A percentile compares a stretch with the other conserved stretches of the same genome.
These are phyloP conservation scores for Spea multiplicata DNA, from an alignment of 2,113 vertebrate species.

Conservation along the genomic window DNA sequence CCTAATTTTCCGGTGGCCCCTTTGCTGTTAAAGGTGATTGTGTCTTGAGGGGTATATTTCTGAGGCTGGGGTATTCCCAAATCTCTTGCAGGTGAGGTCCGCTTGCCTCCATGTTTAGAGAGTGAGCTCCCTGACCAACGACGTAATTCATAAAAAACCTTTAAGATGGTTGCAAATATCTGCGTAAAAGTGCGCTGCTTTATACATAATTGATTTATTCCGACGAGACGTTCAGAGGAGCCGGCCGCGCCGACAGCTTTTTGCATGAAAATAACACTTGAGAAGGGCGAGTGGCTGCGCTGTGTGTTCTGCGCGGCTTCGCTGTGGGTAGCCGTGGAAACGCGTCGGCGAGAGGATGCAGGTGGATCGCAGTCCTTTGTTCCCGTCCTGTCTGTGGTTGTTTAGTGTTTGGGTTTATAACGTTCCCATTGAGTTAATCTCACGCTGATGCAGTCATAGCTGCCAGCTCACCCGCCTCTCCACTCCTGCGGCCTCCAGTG, in stretches of 20 bases:
- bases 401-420: not conserved
- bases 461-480: no score
- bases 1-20: not conserved
- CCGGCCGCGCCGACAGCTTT: not conserved
- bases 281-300: not conserved
- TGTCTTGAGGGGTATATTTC: no score
- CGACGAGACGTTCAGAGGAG: not conserved
- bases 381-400: not conserved
- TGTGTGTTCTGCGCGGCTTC: no score
- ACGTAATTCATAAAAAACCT: no score
- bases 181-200: not conserved
- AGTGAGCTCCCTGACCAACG: no score
- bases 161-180: no score
- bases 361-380: not conserved
- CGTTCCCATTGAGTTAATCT: not conserved
- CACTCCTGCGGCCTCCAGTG: no score
- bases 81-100: no score
- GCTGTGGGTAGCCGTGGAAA: not conserved
- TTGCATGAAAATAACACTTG: conserved; percentile 5
- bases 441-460: not conserved
- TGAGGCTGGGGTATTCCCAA: no score
- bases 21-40: no score
- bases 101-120: no score
- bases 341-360: not conserved
- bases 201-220: not conserved